Evolutionary conservation across 2,888 invertebrate species (phyloP), one percentile per base, ranked within the genome.

Genomic region (Protophormia terraenovae): DNA sequence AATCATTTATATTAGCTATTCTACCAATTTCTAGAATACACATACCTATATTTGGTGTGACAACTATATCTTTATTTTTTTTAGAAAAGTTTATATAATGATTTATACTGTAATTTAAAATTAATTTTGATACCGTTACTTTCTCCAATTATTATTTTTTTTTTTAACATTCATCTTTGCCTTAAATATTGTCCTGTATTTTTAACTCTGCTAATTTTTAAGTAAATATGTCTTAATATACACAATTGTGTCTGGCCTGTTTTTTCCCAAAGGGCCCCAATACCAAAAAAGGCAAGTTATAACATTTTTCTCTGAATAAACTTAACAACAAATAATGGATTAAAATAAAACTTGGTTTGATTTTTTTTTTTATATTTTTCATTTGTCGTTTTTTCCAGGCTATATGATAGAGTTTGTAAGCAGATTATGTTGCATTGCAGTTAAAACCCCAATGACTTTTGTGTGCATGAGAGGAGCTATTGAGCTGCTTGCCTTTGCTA

Each of bases 401-500:
- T 38, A 19, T 7, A 41, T 6, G 38, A 41, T 41, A 73, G 41
- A 67, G 55, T 71, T 64, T 66, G 35, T 60, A 53, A 71, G 60
- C 62, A 76, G 66, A 72, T 84, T 72, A 79, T 67, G 72, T 81
- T 67, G 76, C 72, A 84, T 77, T 77, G 60, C 76, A 60, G 41
- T 72, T n/a, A n/a, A 67, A 84, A 47, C 66, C 72, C 64, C 60
- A 41, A 72, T 67, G 60, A 53, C 47, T 77, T 72, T 66, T 72
- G 55, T 66, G 45, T 16, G 24, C 62, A 53, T 64, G 50, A 38
- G 50, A 64, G n/a, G 50, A 64, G n/a, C 32, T 38, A 53, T 77
- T 67, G 53, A 69, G 19, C 53, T 78, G 50, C n/a, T 38, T 41
- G 16, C 12, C n/a, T 55, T 45, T 50, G 45, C 60, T 60, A n/a